phyloP scores from a whole-genome alignment of 1,140 invertebrate species.

The Conus ventricosus region DNA sequence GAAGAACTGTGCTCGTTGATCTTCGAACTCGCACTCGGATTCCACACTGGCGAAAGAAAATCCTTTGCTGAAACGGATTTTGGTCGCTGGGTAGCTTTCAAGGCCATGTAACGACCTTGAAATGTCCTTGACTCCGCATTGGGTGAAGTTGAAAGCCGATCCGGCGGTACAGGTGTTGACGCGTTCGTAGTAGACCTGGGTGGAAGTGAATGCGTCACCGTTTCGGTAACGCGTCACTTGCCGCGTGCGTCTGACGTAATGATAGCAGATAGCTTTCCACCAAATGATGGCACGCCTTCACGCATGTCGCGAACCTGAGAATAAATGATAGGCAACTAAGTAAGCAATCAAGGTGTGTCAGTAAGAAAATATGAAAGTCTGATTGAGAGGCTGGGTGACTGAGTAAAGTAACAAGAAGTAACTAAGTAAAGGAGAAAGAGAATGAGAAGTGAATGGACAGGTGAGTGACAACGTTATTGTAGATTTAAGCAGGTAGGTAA shows the following conservation, averaged over 20 bases:
- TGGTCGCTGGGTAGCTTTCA: slow-evolving; percentile 82
- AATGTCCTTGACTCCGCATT: slow-evolving; percentile 88
- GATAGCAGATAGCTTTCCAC: slow-evolving; percentile 93
- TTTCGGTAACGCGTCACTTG: slow-evolving; percentile 84
- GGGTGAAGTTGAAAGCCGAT: slow-evolving; percentile 85
- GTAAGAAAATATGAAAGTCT: background rate
- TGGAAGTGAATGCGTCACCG: slow-evolving; percentile 87
- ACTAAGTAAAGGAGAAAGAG: no score
- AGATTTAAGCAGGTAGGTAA: no score
- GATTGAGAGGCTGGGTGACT: background rate
- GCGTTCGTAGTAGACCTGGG: slow-evolving; percentile 89
- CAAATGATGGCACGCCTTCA: slow-evolving; percentile 85
- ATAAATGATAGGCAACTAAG: background rate
- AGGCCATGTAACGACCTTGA: slow-evolving; percentile 82
- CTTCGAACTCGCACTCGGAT: slow-evolving; percentile 88
- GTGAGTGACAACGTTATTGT: no score
- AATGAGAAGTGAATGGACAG: no score
- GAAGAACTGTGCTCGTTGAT: slow-evolving; percentile 88
- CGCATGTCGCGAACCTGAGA: slow-evolving; percentile 75
- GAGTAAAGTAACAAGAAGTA: background rate
- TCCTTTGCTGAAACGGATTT: slow-evolving; percentile 85
- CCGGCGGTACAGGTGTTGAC: slow-evolving; percentile 88
- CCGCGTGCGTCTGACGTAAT: slow-evolving; percentile 87
- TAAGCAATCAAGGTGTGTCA: background rate
- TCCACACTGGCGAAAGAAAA: slow-evolving; percentile 88